Evolutionary conservation across 2,797 vertebrate genomes (phyloP).

Genomic region (Ptychadena robeensis): DNA sequence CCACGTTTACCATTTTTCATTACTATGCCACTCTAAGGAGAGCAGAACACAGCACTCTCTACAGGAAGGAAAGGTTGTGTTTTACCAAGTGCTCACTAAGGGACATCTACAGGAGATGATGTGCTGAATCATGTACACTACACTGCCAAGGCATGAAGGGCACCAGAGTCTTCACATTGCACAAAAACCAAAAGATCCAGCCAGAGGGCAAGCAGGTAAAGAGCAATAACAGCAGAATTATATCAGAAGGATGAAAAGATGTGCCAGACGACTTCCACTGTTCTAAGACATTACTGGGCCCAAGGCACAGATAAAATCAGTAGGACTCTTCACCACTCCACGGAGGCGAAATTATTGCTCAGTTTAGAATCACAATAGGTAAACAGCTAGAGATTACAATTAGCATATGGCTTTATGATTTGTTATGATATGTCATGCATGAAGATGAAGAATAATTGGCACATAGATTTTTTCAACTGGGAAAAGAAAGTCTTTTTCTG

Average conservation of each 20-base stretch:
- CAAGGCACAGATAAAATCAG: background rate
- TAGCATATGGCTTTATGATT: too few species aligned
- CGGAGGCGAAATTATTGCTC: background rate
- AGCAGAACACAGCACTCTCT: background rate
- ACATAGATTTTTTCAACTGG: too few species aligned
- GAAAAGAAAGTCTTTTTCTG: too few species aligned
- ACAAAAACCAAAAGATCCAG: slow-evolving; percentile 20
- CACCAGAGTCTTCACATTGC: slow-evolving; percentile 23
- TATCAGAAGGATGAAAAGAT: background rate
- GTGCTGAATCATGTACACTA: slow-evolving; percentile 47
- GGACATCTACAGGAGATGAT: slow-evolving; percentile 6
- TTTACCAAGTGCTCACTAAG: slow-evolving; percentile 39
- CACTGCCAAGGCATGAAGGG: slow-evolving; percentile 42
- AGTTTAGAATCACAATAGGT: background rate
- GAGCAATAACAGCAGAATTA: slow-evolving; percentile 3
- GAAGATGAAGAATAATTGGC: too few species aligned
- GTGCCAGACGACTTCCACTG: background rate
- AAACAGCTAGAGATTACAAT: background rate
- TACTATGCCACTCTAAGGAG: slow-evolving; percentile 34
- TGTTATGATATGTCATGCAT: too few species aligned
- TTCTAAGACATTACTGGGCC: background rate
- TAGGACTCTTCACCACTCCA: background rate
- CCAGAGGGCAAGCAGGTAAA: slow-evolving; percentile 22
- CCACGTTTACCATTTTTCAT: slow-evolving; percentile 21
- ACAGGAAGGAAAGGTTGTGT: slow-evolving; percentile 5